Evolutionary conservation across 1,140 invertebrate genomes (phyloP).

Genomic region (Melitaea cinxia): DNA sequence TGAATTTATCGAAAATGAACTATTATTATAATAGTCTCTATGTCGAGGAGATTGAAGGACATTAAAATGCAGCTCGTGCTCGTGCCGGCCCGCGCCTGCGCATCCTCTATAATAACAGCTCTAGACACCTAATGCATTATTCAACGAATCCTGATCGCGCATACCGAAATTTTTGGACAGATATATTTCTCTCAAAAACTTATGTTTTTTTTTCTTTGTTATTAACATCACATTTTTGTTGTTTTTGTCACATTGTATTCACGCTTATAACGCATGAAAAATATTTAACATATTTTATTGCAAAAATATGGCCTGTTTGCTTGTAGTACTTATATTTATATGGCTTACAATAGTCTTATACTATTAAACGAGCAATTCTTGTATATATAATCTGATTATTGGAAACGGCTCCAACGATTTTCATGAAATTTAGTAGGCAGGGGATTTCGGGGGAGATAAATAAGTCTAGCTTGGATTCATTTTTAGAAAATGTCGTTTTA

Average conservation of each 20-base stretch:
- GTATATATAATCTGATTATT: too few species aligned
- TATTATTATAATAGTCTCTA: constrained; percentile 66
- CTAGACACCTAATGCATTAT: constrained; percentile 69
- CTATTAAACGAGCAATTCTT: too few species aligned
- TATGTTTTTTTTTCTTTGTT: not conserved
- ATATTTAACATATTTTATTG: not conserved
- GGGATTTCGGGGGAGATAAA: too few species aligned
- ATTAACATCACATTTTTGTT: not conserved
- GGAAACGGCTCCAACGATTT: too few species aligned
- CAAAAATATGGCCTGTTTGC: too few species aligned
- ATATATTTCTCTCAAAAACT: constrained; percentile 18
- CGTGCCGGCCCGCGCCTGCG: constrained; percentile 53
- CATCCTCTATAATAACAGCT: constrained; percentile 68
- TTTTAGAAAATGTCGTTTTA: too few species aligned
- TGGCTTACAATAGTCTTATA: too few species aligned
- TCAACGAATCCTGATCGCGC: constrained; percentile 65
- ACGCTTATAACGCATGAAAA: not conserved
- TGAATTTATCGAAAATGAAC: constrained; percentile 58
- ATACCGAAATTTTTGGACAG: constrained; percentile 58
- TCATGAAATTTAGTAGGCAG: too few species aligned
- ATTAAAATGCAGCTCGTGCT: constrained; percentile 78
- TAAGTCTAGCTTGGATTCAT: too few species aligned
- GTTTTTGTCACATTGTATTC: not conserved
- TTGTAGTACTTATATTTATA: too few species aligned
- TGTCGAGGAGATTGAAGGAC: constrained; percentile 55